These are phyloP conservation scores for Riparia riparia DNA, from an alignment of 2,113 vertebrate genomes.

Conservation along the genomic window DNA sequence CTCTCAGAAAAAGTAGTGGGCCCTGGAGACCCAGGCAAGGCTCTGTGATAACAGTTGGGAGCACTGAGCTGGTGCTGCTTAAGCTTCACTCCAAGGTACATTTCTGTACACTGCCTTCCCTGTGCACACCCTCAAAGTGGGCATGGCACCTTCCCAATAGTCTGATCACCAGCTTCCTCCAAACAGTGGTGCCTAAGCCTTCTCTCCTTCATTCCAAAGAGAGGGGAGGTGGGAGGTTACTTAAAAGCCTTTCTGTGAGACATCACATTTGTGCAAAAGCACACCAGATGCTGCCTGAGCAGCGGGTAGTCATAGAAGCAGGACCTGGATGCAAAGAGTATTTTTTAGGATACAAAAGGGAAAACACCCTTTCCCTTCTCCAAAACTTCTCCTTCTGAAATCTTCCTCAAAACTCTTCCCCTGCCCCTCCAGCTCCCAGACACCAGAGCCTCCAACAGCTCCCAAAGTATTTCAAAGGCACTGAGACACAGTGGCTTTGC, in stretches of 20 bases:
- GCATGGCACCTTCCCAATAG: background rate
- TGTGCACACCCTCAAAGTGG: background rate
- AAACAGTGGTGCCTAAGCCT: background rate
- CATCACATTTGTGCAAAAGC: background rate
- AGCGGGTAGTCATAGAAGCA: background rate
- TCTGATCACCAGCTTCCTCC: background rate
- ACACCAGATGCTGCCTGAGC: background rate
- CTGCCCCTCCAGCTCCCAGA: background rate
- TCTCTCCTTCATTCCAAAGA: background rate
- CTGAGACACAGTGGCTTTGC: background rate
- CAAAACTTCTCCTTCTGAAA: background rate
- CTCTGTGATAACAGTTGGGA: background rate
- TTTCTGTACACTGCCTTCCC: background rate
- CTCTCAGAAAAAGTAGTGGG: background rate
- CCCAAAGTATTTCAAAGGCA: background rate
- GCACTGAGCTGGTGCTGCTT: background rate
- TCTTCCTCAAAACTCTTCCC: background rate
- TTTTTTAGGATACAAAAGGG: background rate
- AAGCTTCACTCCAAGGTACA: background rate
- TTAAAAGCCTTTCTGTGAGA: background rate
- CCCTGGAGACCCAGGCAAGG: background rate
- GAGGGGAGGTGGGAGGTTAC: fast-evolving
- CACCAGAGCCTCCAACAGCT: background rate
- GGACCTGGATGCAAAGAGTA: background rate
- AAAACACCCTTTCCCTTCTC: background rate